Conservation (phyloP, 2,797 vertebrate species). For the Podarcis siculus region DNA sequence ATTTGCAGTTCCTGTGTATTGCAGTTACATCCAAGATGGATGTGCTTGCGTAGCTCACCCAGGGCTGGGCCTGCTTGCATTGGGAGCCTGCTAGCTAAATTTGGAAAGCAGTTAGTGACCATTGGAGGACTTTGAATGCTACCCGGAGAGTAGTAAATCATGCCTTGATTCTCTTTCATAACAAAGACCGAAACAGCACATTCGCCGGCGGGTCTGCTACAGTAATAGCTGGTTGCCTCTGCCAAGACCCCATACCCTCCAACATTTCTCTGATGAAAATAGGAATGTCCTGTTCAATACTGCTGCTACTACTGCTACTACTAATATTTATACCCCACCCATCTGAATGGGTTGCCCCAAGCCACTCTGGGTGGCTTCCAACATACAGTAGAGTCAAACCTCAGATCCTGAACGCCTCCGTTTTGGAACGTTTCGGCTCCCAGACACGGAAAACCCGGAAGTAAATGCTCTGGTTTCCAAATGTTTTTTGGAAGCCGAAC, state of each 20-base stretch:
- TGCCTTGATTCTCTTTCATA: not conserved
- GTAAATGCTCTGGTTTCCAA: too few relatives aligned
- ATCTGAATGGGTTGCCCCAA: too few relatives aligned
- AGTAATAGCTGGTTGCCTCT: not conserved
- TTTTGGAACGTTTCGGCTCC: too few relatives aligned
- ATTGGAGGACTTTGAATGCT: not conserved
- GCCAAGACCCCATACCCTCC: not conserved
- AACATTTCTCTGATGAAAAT: not conserved
- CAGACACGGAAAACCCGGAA: too few relatives aligned
- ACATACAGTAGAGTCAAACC: too few relatives aligned
- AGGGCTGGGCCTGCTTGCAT: not conserved
- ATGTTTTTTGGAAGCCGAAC: too few relatives aligned
- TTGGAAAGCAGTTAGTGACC: not conserved
- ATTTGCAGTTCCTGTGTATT: not conserved
- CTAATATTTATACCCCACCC: too few relatives aligned
- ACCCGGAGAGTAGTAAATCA: not conserved
- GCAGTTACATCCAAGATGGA: not conserved
- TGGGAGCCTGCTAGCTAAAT: not conserved
- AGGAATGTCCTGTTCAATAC: too few relatives aligned
- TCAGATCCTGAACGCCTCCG: too few relatives aligned
- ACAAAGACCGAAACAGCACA: not conserved
- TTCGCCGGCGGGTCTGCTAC: not conserved
- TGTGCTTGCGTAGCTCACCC: not conserved
- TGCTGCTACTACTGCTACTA: too few relatives aligned
- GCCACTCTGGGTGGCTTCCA: too few relatives aligned